Evolutionary conservation across 1,140 invertebrate species (phyloP).

Genomic region (Drosophila parabipectinata): DNA sequence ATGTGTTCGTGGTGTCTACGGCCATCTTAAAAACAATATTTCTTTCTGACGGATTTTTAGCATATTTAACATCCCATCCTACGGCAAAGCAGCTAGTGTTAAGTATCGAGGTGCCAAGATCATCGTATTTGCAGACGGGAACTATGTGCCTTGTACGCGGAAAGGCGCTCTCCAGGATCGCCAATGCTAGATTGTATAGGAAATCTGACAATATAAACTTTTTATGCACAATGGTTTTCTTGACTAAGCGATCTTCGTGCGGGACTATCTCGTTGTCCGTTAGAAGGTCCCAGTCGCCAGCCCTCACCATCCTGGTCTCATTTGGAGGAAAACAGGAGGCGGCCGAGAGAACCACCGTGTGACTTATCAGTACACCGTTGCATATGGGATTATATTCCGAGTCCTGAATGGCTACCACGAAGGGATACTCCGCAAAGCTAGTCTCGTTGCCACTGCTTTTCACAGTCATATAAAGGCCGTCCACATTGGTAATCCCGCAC

Average conservation of each 20-base stretch:
- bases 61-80: neutral
- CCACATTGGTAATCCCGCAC: constrained; percentile 2
- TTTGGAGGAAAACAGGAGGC: neutral
- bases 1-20: no score
- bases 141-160: neutral
- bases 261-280: constrained; percentile 6
- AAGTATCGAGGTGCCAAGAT: neutral
- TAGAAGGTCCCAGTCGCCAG: constrained; percentile 42
- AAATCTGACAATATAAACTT: accelerated
- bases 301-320: neutral
- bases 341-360: constrained; percentile 19
- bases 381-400: neutral
- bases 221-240: neutral
- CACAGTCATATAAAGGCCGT: neutral
- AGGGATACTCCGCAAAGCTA: constrained; percentile 11
- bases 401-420: constrained; percentile 3
- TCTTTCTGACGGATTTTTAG: neutral
- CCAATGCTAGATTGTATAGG: constrained; percentile 5
- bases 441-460: neutral
- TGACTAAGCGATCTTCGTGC: constrained; percentile 3
- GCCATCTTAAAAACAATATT: no score
- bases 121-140: neutral
- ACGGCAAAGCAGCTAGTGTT: neutral
- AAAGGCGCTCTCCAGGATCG: neutral
- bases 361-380: neutral